Percentiles rank a stretch among this genome's conserved stretches.
phyloP scores from a whole-genome alignment of 2,797 vertebrate genomes.

The Danionella dracula region DNA sequence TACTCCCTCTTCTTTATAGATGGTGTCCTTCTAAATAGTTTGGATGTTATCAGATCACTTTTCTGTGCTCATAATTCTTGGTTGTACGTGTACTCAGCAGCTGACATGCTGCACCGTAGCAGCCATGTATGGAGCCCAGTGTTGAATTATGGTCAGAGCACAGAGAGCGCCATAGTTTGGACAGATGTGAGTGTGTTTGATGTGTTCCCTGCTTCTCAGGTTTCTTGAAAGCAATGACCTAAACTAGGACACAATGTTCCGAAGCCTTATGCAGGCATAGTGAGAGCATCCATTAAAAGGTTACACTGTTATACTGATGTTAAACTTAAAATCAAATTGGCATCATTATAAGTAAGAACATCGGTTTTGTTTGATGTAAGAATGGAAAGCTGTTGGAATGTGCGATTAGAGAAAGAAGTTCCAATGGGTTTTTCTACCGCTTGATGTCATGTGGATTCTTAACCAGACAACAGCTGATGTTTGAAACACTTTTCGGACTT shows the following conservation, averaged over 20 bases:
- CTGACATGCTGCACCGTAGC: not conserved
- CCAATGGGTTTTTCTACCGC: no score
- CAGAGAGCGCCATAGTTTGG: not conserved
- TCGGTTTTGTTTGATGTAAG: no score
- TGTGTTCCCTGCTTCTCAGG: not conserved
- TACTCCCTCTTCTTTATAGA: not conserved
- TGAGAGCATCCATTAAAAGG: not conserved
- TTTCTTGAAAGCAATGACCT: not conserved
- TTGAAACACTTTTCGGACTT: no score
- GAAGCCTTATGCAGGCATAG: not conserved
- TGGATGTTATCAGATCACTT: not conserved
- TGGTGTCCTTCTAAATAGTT: not conserved
- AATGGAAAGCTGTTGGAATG: no score
- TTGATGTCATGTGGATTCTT: no score
- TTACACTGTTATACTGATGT: not conserved
- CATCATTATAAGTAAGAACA: no score
- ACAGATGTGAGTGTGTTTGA: not conserved
- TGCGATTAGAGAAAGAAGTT: no score
- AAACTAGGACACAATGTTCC: constrained; percentile 8
- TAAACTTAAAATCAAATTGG: not conserved
- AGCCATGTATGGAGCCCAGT: not conserved
- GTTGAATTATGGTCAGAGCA: not conserved
- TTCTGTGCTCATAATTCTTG: not conserved
- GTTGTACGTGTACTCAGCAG: not conserved
- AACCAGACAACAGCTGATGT: no score